phyloP scores from a whole-genome alignment of 2,888 invertebrate genomes.

The Polymixis flavicincta region DNA sequence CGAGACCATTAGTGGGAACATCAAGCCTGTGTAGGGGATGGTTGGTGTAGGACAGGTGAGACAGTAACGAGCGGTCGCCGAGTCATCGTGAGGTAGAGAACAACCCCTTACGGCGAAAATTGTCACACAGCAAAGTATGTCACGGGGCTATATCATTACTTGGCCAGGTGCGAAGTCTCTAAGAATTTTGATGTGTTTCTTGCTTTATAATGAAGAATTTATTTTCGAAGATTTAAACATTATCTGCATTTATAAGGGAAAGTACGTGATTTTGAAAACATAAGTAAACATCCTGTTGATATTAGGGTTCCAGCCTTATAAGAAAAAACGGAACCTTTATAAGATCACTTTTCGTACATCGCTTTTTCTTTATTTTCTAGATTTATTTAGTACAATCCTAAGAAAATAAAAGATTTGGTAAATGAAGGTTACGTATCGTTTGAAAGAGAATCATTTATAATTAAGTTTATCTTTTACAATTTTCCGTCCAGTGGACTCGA shows the following conservation, averaged over 20 bases:
- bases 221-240: background rate
- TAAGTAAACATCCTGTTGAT: background rate
- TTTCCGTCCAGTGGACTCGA: background rate
- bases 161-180: constrained; percentile 63
- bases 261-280: background rate
- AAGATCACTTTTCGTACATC: background rate
- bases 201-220: constrained; percentile 7
- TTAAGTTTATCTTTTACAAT: background rate
- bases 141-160: constrained; percentile 83
- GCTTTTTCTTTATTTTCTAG: background rate
- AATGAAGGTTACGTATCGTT: no score
- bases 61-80: constrained; percentile 88
- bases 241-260: background rate
- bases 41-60: constrained; percentile 80
- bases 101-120: constrained; percentile 86
- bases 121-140: constrained; percentile 87
- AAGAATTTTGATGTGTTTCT: background rate
- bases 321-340: background rate
- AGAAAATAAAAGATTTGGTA: background rate
- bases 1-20: constrained; percentile 86
- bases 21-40: constrained; percentile 67
- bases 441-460: no score
- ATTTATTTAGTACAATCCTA: background rate
- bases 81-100: constrained; percentile 85
- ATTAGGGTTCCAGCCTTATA: background rate